These are phyloP conservation scores for Flexamia atlantica DNA, from an alignment of 2,888 invertebrate species.

Conservation along the genomic window DNA sequence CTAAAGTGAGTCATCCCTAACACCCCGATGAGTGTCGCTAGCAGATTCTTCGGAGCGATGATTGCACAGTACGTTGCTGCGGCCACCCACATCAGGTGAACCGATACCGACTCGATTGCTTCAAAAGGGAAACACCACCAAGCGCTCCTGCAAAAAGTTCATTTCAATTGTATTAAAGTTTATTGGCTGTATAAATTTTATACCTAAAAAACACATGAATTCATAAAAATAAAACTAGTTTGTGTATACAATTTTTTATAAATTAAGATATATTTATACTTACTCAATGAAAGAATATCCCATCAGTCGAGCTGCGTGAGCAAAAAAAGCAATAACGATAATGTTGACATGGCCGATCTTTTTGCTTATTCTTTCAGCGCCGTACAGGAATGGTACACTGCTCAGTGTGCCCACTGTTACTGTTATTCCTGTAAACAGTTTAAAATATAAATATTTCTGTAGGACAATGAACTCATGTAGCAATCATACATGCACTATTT, in stretches of 20 bases:
- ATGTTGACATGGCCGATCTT: slow-evolving; percentile 90
- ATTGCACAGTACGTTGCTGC: slow-evolving; percentile 92
- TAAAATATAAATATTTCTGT: too few relatives aligned
- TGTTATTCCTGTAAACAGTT: slow-evolving; percentile 81
- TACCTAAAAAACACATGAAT: too few relatives aligned
- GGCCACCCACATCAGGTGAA: slow-evolving; percentile 94
- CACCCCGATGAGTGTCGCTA: slow-evolving; percentile 92
- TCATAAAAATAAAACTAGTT: too few relatives aligned
- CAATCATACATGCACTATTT: too few relatives aligned
- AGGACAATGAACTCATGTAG: too few relatives aligned
- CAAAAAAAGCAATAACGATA: slow-evolving; percentile 90
- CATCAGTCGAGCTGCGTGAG: slow-evolving; percentile 88
- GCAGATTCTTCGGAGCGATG: slow-evolving; percentile 88
- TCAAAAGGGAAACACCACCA: slow-evolving; percentile 95
- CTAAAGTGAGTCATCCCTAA: slow-evolving; percentile 94
- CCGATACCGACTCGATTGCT: slow-evolving; percentile 90
- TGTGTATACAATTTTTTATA: too few relatives aligned
- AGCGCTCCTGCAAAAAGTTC: slow-evolving; percentile 80
- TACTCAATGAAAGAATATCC: slow-evolving; percentile 92
- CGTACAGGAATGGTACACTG: slow-evolving; percentile 90
- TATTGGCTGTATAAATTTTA: too few relatives aligned
- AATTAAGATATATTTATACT: too few relatives aligned
- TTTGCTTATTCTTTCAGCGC: slow-evolving; percentile 89
- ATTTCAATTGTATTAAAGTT: too few relatives aligned
- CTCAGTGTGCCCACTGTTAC: slow-evolving; percentile 91